phyloP scores from a whole-genome alignment of 2,797 vertebrate species.

The Mormyrus proboscirostris region DNA sequence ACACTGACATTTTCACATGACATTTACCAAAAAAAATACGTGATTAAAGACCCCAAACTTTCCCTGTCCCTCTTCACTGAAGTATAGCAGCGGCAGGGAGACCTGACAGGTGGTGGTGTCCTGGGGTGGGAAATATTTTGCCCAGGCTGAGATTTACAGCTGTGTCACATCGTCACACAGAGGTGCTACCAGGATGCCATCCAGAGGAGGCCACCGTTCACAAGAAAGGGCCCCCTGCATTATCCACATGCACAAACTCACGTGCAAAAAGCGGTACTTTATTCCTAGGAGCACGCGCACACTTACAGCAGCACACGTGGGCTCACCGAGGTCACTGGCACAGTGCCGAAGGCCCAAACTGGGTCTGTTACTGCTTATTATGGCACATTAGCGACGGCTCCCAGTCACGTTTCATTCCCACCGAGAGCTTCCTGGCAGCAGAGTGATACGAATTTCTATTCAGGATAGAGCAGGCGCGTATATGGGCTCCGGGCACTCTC shows the following conservation, averaged over 20 bases:
- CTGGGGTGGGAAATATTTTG: background rate
- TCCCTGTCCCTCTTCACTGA: background rate
- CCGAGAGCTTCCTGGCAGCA: background rate
- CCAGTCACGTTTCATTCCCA: conserved; percentile 5
- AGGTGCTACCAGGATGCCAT: background rate
- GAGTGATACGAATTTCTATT: conserved; percentile 9
- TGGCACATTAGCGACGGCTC: background rate
- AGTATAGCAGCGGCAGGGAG: background rate
- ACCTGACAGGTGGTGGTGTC: background rate
- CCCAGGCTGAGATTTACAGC: background rate
- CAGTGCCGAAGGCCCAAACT: background rate
- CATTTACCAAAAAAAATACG: conserved; percentile 17
- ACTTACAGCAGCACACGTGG: background rate
- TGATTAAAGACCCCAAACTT: conserved; percentile 13
- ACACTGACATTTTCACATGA: conserved; percentile 14
- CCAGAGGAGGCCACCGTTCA: background rate
- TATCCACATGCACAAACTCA: background rate
- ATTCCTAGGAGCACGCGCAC: background rate
- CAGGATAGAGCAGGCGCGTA: background rate
- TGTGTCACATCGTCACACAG: background rate
- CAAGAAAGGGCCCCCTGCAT: background rate
- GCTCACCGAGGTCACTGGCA: background rate
- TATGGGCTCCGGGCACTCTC: background rate
- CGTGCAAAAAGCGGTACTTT: background rate
- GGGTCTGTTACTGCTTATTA: conserved; percentile 7